These are phyloP conservation scores for Empidonax traillii DNA, from an alignment of 2,113 vertebrate species.

Conservation along the genomic window DNA sequence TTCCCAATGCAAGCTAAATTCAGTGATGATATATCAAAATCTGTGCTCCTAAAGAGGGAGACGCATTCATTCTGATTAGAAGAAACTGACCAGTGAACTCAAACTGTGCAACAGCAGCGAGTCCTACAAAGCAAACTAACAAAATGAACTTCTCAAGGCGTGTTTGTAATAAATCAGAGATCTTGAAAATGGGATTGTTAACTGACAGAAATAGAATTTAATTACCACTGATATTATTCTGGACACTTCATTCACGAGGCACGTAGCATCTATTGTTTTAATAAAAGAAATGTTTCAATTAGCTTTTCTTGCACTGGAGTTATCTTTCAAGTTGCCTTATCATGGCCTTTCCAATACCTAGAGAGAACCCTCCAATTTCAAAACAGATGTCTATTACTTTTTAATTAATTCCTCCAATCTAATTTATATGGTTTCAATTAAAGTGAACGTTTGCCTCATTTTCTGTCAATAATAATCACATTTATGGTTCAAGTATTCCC, in stretches of 20 bases:
- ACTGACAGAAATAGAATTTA: slow-evolving; percentile 3
- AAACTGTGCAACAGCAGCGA: background rate
- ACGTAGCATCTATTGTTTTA: slow-evolving; percentile 20
- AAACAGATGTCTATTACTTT: slow-evolving; percentile 14
- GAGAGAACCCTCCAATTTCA: slow-evolving; percentile 28
- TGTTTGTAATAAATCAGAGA: background rate
- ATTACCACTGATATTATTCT: slow-evolving; percentile 30
- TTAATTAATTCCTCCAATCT: slow-evolving; percentile 47
- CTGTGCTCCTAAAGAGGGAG: background rate
- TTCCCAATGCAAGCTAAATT: background rate
- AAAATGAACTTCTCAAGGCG: background rate
- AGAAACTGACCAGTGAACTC: background rate
- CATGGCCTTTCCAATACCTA: background rate
- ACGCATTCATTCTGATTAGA: background rate
- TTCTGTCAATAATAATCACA: slow-evolving; percentile 45
- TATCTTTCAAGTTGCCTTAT: background rate
- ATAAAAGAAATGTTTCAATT: slow-evolving; percentile 54
- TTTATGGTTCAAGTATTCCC: slow-evolving; percentile 34
- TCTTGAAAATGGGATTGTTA: slow-evolving; percentile 15
- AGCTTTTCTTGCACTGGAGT: background rate
- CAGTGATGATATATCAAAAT: background rate
- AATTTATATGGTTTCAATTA: slow-evolving; percentile 47
- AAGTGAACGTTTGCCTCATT: slow-evolving; percentile 19
- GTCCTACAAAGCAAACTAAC: background rate
- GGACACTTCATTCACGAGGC: background rate